A percentile compares a stretch with the other conserved stretches of the same genome.
Conservation (phyloP, 2,113 vertebrate species). For the Grammomys dolichurus region DNA sequence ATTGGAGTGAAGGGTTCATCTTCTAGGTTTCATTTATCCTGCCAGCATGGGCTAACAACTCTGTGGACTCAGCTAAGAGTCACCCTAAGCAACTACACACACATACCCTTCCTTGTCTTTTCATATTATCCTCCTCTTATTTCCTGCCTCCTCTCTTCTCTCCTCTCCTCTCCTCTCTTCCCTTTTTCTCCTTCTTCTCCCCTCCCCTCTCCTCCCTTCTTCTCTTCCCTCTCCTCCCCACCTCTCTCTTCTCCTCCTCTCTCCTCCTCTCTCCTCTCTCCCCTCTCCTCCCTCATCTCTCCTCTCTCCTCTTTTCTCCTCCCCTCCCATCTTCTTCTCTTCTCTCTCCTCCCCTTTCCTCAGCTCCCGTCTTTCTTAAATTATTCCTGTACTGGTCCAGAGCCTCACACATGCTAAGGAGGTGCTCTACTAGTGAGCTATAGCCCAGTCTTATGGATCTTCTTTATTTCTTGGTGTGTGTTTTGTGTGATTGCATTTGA, state of each 20-base stretch:
- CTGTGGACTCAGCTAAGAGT: not conserved
- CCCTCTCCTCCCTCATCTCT: fast-evolving
- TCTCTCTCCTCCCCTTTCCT: no score
- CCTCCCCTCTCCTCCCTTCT: no score
- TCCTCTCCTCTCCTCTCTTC: no score
- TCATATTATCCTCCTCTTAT: not conserved
- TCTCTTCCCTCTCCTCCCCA: no score
- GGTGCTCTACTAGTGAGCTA: not conserved
- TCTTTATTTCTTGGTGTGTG: slow-evolving; percentile 9
- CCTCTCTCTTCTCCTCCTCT: no score
- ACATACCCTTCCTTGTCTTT: not conserved
- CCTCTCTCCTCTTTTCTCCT: no score
- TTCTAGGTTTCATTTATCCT: not conserved
- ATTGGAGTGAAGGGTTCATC: not conserved
- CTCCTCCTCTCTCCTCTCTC: no score
- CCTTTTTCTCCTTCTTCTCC: no score
- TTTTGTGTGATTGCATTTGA: not conserved
- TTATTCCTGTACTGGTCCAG: not conserved
- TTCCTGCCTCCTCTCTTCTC: no score
- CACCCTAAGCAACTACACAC: not conserved
- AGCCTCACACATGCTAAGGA: no score
- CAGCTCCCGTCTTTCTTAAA: not conserved
- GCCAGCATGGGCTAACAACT: not conserved
- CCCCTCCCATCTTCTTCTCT: not conserved
- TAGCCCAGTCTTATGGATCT: not conserved